phyloP scores from a whole-genome alignment of 2,888 invertebrate species.

The Spilarctia lutea region DNA sequence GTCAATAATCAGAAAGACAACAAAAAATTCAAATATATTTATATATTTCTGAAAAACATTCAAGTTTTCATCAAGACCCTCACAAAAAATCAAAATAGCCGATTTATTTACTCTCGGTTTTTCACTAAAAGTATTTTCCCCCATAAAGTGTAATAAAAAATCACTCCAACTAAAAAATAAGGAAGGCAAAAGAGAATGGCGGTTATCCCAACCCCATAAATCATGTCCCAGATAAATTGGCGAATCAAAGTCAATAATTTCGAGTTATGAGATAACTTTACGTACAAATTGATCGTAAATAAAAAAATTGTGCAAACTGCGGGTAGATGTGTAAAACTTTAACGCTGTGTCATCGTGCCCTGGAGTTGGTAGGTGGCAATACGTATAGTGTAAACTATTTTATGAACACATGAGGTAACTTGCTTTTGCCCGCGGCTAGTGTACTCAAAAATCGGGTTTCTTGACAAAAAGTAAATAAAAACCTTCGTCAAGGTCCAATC shows the following conservation, averaged over 20 bases:
- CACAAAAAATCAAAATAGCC: conserved; percentile 6
- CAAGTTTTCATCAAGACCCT: not conserved
- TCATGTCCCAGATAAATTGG: conserved; percentile 44
- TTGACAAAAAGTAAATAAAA: too few relatives aligned
- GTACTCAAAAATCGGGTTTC: too few relatives aligned
- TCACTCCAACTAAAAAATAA: conserved; percentile 23
- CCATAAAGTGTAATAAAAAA: conserved; percentile 21
- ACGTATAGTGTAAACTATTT: not conserved
- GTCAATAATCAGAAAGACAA: not conserved
- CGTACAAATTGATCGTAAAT: conserved; percentile 40
- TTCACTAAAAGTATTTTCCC: not conserved
- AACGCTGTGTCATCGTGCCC: conserved; percentile 14
- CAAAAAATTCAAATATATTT: too few relatives aligned
- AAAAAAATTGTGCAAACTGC: conserved; percentile 30
- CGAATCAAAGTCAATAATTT: conserved; percentile 51
- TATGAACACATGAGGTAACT: too few relatives aligned
- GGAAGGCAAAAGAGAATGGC: conserved; percentile 29
- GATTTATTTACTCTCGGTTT: not conserved
- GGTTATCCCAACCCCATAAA: conserved; percentile 26
- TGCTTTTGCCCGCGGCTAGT: too few relatives aligned
- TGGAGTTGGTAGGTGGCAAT: not conserved
- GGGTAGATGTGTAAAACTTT: conserved; percentile 26
- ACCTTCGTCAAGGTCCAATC: too few relatives aligned
- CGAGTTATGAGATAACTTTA: conserved; percentile 48
- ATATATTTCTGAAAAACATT: not conserved